Evolutionary conservation across 2,113 vertebrate species (phyloP).

Genomic region (Eulemur rufifrons): DNA sequence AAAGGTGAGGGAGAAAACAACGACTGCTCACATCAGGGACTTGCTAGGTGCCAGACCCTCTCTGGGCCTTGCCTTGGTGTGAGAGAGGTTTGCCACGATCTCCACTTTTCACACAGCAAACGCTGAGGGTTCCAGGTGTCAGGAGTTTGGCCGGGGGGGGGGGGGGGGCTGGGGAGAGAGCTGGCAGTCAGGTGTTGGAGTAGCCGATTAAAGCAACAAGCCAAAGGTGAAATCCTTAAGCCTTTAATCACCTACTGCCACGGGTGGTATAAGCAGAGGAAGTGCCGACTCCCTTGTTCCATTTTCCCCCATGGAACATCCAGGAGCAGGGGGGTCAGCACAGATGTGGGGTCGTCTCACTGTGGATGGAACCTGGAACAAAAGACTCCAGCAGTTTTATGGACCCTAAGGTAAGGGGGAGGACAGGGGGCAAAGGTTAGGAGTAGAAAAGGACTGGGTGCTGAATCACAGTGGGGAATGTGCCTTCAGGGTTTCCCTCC

Average conservation of each 20-base stretch:
- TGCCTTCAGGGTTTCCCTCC: not conserved
- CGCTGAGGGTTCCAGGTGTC: no score
- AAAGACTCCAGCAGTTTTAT: not conserved
- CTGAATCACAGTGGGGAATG: not conserved
- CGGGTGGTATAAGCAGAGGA: not conserved
- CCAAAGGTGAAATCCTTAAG: not conserved
- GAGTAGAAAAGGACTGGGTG: no score
- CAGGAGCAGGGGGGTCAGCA: no score
- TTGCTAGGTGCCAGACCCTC: no score
- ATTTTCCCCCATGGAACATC: fast-evolving
- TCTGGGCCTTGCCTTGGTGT: no score
- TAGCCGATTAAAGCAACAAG: not conserved
- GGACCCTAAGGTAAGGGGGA: not conserved
- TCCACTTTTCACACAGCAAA: not conserved
- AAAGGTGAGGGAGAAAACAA: no score
- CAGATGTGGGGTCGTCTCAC: not conserved
- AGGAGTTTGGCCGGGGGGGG: not conserved
- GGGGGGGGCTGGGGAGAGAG: not conserved
- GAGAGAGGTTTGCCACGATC: fast-evolving
- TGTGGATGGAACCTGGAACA: not conserved
- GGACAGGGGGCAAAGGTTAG: fast-evolving
- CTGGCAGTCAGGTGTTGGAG: no score
- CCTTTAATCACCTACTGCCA: fast-evolving
- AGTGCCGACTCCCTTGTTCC: fast-evolving
- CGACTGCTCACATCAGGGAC: no score